Base-by-base conservation (phyloP, 2,888 invertebrate species). In the Caprella mutica region DNA sequence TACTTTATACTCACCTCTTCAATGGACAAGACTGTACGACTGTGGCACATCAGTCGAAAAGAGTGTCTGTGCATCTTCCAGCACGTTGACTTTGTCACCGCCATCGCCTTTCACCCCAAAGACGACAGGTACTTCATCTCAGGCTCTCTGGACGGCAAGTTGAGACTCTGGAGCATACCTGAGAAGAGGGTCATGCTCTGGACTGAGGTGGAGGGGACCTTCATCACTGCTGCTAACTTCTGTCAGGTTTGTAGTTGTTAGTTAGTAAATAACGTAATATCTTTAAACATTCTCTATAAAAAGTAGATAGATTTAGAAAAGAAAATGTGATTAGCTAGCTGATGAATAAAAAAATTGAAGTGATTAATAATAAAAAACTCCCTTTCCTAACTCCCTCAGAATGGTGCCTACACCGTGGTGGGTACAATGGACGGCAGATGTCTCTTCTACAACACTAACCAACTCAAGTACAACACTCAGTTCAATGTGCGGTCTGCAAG, bases 11-110 rank as follows among this genome's bases (percentile, higher is more conserved):
- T 97, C n/a, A 93, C 94, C 0, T 92, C 93, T 33, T 94, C 93
- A 2, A 96, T 96, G 94, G 96, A 97, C 72, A 93, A 96, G 73
- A 98, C 97, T 0, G 97, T 97, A 2, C 78, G 91, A 50, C 75
- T 98, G 59, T 98, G 98, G 97, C 97, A 98, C 73, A 90, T 97
- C 63, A 93, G 94, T 0, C 78, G 97, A 8, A 86, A 89, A 69
- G 97, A 98, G 73, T 98, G 98, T 71, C 80, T 98, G 0, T 98
- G 97, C 72, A 94, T 94, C 71, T 98, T 98, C 75, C 96, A 97
- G 72, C 98, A 98, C 72, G 93, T 96, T 65, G 97, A 98, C 75
- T 97, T 97, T 72, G 97, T 98, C 54, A 97, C 98, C 0, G 94
- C 97, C 1, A 96, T 98, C 68, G 96, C 91, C 54, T 98, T 98